phyloP scores from a whole-genome alignment of 1,140 invertebrate species.

The Drosophila arizonae region DNA sequence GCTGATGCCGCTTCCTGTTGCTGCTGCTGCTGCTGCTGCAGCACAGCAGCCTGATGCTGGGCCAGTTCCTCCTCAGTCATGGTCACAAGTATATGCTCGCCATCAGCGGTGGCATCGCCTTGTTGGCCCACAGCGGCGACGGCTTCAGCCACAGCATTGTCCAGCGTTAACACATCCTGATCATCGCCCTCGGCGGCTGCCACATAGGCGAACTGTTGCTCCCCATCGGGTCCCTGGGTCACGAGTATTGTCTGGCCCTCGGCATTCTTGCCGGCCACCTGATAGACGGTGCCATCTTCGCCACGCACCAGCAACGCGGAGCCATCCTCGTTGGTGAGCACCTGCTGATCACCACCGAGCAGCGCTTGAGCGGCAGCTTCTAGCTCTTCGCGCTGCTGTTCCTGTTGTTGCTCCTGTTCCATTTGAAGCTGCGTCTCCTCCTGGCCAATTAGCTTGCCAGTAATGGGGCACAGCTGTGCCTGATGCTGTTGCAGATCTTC shows the following conservation, averaged over 20 bases:
- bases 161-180: constrained; percentile 85
- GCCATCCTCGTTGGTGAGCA: constrained; percentile 81
- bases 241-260: constrained; percentile 89
- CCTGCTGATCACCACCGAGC: constrained; percentile 69
- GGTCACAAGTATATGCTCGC: constrained; percentile 85
- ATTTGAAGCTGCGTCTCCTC: constrained; percentile 78
- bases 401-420: constrained; percentile 76
- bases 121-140: constrained; percentile 67
- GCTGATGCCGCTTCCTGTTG: constrained; percentile 45
- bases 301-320: constrained; percentile 86
- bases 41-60: constrained; percentile 82
- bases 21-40: constrained; percentile 47
- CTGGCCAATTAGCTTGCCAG: constrained; percentile 73
- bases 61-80: constrained; percentile 84
- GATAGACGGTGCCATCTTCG: constrained; percentile 85
- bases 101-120: constrained; percentile 82
- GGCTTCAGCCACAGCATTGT: constrained; percentile 86
- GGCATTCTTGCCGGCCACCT: constrained; percentile 90
- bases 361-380: constrained; percentile 67
- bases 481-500: constrained; percentile 67
- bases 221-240: constrained; percentile 87
- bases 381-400: constrained; percentile 68
- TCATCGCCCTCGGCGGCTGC: constrained; percentile 86
- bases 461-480: constrained; percentile 74
- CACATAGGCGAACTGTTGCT: constrained; percentile 88